These are phyloP conservation scores for Apodemus agrarius DNA, from an alignment of 2,797 vertebrate genomes.

Conservation along the genomic window DNA sequence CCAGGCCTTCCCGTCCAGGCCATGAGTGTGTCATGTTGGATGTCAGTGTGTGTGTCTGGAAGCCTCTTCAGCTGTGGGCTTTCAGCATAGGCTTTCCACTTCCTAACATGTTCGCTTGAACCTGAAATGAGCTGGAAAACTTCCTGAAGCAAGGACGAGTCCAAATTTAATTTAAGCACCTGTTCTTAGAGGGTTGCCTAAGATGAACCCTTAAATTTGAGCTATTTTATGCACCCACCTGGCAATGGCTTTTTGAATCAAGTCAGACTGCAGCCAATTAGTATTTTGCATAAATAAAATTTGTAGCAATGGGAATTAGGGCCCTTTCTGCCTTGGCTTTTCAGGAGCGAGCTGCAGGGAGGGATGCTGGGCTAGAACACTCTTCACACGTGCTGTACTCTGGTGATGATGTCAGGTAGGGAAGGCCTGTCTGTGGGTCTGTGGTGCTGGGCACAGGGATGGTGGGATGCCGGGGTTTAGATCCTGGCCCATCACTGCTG, in stretches of 20 bases:
- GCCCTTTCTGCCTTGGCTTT: background rate
- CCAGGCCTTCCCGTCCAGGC: background rate
- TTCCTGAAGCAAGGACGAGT: conserved; percentile 63
- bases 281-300: conserved; percentile 46
- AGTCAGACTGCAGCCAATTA: conserved; percentile 43
- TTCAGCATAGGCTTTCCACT: conserved; percentile 64
- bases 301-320: background rate
- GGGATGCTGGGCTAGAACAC: background rate
- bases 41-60: background rate
- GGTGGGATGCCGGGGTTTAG: background rate
- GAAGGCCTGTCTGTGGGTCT: background rate
- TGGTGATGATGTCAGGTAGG: background rate
- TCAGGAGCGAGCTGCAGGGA: background rate
- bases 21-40: background rate
- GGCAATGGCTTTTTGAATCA: conserved; percentile 52
- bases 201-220: conserved; percentile 58
- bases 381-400: background rate
- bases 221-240: conserved; percentile 54
- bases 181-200: conserved; percentile 22
- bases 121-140: conserved; percentile 73
- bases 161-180: conserved; percentile 77
- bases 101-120: background rate
- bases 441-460: fast-evolving
- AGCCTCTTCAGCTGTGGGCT: conserved; percentile 21
- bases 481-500: background rate